Evolutionary conservation across 2,888 invertebrate genomes (phyloP).

Genomic region (Brachylomia viminalis): DNA sequence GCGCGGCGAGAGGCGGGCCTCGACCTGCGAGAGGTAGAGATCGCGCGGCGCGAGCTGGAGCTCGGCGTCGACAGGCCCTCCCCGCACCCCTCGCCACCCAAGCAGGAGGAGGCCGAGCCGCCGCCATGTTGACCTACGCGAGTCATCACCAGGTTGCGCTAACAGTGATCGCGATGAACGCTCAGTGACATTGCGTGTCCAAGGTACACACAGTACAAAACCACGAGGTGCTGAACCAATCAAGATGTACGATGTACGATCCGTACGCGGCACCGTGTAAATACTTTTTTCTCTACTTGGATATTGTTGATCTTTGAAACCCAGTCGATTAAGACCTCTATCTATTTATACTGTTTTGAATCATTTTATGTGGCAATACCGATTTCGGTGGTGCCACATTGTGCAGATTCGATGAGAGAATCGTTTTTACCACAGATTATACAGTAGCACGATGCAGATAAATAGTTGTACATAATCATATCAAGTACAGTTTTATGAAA

Average conservation of each 20-base stretch:
- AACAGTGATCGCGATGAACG: slow-evolving; percentile 80
- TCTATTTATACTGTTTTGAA: slow-evolving; percentile 75
- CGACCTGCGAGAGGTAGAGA: slow-evolving; percentile 79
- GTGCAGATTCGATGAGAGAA: slow-evolving; percentile 60
- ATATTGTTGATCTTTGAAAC: slow-evolving; percentile 69
- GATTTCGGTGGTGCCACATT: slow-evolving; percentile 45
- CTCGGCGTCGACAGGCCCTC: slow-evolving; percentile 59
- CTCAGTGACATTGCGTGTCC: slow-evolving; percentile 80
- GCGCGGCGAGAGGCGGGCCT: slow-evolving; percentile 80
- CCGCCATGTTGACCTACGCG: slow-evolving; percentile 87
- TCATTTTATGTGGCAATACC: slow-evolving; percentile 66
- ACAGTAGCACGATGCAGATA: slow-evolving; percentile 70
- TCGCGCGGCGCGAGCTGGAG: slow-evolving; percentile 74
- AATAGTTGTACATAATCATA: slow-evolving; percentile 86
- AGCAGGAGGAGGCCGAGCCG: slow-evolving; percentile 60
- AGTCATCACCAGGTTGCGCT: slow-evolving; percentile 79
- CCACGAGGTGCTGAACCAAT: slow-evolving; percentile 71
- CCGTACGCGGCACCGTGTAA: slow-evolving; percentile 72
- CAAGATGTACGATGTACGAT: slow-evolving; percentile 59
- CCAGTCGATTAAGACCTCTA: slow-evolving; percentile 66
- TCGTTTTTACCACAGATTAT: slow-evolving; percentile 71
- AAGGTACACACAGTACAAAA: slow-evolving; percentile 86
- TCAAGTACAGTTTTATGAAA: slow-evolving; percentile 87
- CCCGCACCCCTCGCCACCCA: slow-evolving; percentile 70
- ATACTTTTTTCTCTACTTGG: slow-evolving; percentile 73